Evolutionary conservation across 2,113 vertebrate species (phyloP).

Genomic region (Leucopsar rothschildi): DNA sequence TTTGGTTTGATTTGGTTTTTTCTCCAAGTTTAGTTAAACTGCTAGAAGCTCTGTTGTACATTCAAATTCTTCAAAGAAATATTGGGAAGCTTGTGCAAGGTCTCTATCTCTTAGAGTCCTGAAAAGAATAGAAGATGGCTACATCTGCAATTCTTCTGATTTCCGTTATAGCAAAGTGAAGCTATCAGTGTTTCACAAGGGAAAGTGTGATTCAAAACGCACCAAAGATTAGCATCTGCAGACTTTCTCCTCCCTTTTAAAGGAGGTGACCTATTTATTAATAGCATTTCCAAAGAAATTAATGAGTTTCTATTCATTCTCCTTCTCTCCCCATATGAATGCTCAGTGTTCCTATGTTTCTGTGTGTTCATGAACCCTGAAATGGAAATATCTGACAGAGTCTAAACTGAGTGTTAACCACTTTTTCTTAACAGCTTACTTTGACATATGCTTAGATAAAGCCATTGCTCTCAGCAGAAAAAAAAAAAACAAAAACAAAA

Average conservation of each 20-base stretch:
- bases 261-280: background rate
- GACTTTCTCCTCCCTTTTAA: background rate
- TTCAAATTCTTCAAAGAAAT: background rate
- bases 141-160: background rate
- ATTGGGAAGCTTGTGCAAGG: background rate
- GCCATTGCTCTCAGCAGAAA: background rate
- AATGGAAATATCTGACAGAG: background rate
- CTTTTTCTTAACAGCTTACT: background rate
- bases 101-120: background rate
- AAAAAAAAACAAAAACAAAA: background rate
- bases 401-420: background rate
- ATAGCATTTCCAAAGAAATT: background rate
- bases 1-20: background rate
- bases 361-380: background rate
- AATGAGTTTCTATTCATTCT: background rate
- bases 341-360: background rate
- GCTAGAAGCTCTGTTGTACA: background rate
- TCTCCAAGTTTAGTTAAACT: background rate
- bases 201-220: background rate
- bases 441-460: background rate
- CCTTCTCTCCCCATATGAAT: background rate
- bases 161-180: background rate
- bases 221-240: background rate
- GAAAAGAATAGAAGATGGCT: background rate
- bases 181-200: background rate